Evolutionary conservation across 2,113 vertebrate genomes (phyloP).

Genomic region (Barbus barbus): DNA sequence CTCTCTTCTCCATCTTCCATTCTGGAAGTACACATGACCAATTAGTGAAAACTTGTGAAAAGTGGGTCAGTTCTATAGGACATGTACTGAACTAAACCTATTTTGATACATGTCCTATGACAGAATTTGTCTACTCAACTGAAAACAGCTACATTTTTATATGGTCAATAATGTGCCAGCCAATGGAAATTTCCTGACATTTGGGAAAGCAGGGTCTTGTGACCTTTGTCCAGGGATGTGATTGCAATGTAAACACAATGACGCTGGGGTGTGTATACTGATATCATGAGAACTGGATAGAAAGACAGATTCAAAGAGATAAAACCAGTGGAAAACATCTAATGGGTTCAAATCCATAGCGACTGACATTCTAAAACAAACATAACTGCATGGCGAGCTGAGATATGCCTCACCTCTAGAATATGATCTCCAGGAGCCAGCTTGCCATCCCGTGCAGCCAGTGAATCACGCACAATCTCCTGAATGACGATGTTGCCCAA

Average conservation of each 20-base stretch:
- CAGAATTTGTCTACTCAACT: neutral
- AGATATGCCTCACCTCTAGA: conserved; percentile 78
- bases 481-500: conserved; percentile 90
- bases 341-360: neutral
- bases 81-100: neutral
- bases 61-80: neutral
- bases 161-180: neutral
- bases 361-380: conserved; percentile 7
- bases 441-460: conserved; percentile 80
- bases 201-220: neutral
- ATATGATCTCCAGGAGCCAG: conserved; percentile 91
- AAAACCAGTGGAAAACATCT: neutral
- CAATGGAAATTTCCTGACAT: conserved; percentile 1
- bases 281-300: neutral
- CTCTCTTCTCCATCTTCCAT: no score
- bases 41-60: neutral
- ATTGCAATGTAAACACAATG: conserved; percentile 20
- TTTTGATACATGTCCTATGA: neutral
- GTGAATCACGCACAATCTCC: conserved; percentile 82
- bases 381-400: neutral
- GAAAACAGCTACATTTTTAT: neutral
- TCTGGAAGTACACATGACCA: neutral
- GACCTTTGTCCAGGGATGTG: conserved; percentile 6
- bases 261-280: conserved; percentile 10
- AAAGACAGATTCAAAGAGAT: neutral